phyloP scores from a whole-genome alignment of 1,140 invertebrate genomes.

The Bathynomus jamesi region DNA sequence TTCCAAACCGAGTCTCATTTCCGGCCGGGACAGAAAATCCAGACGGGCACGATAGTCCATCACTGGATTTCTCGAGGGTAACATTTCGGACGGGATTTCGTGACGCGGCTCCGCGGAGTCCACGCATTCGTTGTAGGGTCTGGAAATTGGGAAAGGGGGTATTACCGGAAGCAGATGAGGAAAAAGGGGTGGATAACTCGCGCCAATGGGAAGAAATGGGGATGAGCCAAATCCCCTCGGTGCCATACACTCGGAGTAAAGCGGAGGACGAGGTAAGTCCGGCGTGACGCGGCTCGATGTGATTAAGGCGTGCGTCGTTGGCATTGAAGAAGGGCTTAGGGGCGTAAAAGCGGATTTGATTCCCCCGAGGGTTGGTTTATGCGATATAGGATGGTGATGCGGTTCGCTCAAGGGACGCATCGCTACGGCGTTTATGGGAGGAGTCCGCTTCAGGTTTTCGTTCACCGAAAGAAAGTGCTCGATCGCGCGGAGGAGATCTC shows the following conservation, averaged over 20 bases:
- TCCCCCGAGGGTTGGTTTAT: slow-evolving; percentile 32
- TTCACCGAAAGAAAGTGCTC: slow-evolving; percentile 53
- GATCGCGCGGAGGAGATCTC: slow-evolving; percentile 71
- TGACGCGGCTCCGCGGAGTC: slow-evolving; percentile 15
- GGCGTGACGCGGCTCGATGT: slow-evolving; percentile 14
- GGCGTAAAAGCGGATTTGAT: slow-evolving; percentile 38
- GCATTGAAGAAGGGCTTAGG: slow-evolving; percentile 10
- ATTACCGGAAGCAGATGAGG: slow-evolving; percentile 27
- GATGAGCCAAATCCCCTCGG: slow-evolving; percentile 1
- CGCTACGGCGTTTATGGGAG: slow-evolving; percentile 7
- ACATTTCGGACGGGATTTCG: neutral
- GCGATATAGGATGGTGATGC: slow-evolving; percentile 15
- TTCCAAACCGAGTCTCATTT: slow-evolving; percentile 10
- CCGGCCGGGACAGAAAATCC: slow-evolving; percentile 24
- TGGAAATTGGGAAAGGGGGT: slow-evolving; percentile 25
- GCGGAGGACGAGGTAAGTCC: slow-evolving; percentile 12
- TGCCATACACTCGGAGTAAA: slow-evolving; percentile 18
- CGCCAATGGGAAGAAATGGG: slow-evolving; percentile 22
- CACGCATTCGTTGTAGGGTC: slow-evolving; percentile 24
- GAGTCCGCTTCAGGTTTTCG: slow-evolving; percentile 27
- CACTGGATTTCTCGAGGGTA: slow-evolving; percentile 9
- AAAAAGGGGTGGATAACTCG: slow-evolving; percentile 27
- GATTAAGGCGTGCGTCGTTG: slow-evolving; percentile 13
- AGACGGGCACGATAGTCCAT: slow-evolving; percentile 25
- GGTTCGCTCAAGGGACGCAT: slow-evolving; percentile 9